A percentile compares a stretch with the other conserved stretches of the same genome.
Conservation (phyloP, 2,888 invertebrate genomes). For the Euzophera pinguis region DNA sequence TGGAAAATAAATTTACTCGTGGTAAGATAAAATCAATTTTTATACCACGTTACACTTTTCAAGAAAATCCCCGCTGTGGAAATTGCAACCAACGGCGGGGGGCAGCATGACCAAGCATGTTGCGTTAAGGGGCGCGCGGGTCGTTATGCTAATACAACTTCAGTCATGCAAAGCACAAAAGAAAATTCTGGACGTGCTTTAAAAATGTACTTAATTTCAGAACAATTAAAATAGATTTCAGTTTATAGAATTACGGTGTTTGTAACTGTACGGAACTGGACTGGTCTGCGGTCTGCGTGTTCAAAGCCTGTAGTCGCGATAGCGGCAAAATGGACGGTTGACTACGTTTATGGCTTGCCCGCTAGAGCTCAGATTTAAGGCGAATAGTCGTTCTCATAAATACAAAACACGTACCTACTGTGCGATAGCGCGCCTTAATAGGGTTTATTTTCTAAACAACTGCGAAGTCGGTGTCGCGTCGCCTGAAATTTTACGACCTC, state of each 20-base stretch:
- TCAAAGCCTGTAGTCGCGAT: constrained; percentile 63
- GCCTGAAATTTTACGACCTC: constrained; percentile 37
- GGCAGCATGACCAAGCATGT: constrained; percentile 78
- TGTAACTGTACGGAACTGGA: constrained; percentile 26
- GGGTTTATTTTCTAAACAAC: constrained; percentile 61
- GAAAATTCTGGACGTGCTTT: not conserved
- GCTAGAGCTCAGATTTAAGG: constrained; percentile 64
- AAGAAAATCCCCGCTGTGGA: constrained; percentile 61
- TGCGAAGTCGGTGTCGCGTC: constrained; percentile 36
- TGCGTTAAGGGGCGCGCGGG: constrained; percentile 75
- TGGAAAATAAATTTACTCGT: not conserved
- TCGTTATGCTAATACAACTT: constrained; percentile 72
- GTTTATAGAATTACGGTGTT: constrained; percentile 4
- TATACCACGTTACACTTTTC: constrained; percentile 55
- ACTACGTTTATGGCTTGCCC: constrained; percentile 75
- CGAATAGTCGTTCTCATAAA: constrained; percentile 62
- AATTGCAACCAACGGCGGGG: constrained; percentile 72
- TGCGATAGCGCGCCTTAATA: constrained; percentile 63
- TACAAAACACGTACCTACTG: constrained; percentile 52
- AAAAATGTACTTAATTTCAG: constrained; percentile 24
- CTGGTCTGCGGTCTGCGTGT: constrained; percentile 58
- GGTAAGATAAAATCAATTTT: constrained; percentile 29
- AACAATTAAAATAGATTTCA: constrained; percentile 13
- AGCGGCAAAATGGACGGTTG: constrained; percentile 77
- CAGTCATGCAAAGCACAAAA: constrained; percentile 26